Evolutionary conservation across 2,888 invertebrate genomes (phyloP).

Genomic region (Bhutanitis thaidina): DNA sequence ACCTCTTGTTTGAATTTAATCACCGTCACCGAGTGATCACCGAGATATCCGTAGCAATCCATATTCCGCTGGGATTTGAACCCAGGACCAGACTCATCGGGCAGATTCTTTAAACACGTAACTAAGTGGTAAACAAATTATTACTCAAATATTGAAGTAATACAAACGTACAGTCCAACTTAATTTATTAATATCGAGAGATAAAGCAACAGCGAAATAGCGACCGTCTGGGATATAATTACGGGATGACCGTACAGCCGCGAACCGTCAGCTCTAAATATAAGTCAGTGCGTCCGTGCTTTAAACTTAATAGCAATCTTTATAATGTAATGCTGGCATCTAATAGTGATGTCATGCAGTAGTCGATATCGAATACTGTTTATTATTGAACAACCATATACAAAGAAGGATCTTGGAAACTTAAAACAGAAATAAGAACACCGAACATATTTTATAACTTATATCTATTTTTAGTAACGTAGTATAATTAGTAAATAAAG

Average conservation of each 20-base stretch:
- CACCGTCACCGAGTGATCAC: no score
- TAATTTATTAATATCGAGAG: slow-evolving; percentile 22
- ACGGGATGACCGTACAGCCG: slow-evolving; percentile 48
- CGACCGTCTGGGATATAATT: slow-evolving; percentile 69
- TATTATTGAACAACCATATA: neutral
- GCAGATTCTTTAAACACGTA: no score
- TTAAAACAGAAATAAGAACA: no score
- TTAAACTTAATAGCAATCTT: slow-evolving; percentile 77
- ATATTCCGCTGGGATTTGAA: no score
- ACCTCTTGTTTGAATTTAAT: no score
- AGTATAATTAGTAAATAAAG: no score
- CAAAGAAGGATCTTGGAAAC: no score
- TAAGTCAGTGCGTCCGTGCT: slow-evolving; percentile 54
- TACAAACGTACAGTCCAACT: slow-evolving; percentile 23
- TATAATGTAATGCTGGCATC: slow-evolving; percentile 61
- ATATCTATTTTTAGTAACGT: no score
- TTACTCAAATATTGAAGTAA: neutral
- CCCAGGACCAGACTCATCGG: no score
- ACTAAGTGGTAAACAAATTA: no score
- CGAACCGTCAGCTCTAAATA: slow-evolving; percentile 66
- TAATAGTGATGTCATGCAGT: slow-evolving; percentile 58
- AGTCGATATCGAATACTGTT: slow-evolving; percentile 59
- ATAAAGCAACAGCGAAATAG: slow-evolving; percentile 43
- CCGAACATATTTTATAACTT: no score
- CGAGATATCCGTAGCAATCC: no score